Conservation (phyloP, 2,888 invertebrate species). For the Lapara coniferarum region DNA sequence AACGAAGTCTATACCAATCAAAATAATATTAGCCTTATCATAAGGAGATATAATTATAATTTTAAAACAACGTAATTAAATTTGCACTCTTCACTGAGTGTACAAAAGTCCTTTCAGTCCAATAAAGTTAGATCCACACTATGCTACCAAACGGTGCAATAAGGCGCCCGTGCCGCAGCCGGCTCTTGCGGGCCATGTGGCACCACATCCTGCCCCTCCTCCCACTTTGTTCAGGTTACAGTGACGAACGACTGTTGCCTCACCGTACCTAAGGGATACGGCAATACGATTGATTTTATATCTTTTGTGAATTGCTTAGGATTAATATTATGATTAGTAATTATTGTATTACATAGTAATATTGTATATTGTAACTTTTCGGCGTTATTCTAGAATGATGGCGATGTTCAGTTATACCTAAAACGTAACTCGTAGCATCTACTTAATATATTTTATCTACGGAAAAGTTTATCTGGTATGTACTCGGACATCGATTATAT, state of each 20-base stretch:
- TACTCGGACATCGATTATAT: no score
- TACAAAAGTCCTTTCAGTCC: background rate
- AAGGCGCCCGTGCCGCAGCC: constrained; percentile 75
- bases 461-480: no score
- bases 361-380: no score
- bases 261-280: constrained; percentile 21
- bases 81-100: background rate
- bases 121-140: constrained; percentile 45
- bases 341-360: no score
- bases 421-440: no score
- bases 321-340: no score
- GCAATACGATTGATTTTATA: background rate
- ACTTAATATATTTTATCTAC: no score
- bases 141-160: constrained; percentile 25
- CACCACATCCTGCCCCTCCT: constrained; percentile 68
- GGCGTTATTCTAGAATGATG: no score
- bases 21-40: background rate
- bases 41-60: background rate
- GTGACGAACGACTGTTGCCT: constrained; percentile 43
- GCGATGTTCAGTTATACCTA: no score
- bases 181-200: constrained; percentile 78
- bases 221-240: constrained; percentile 64
- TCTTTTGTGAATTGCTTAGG: background rate
- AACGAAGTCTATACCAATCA: no score
- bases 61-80: background rate